Evolutionary conservation across 2,797 vertebrate genomes (phyloP).

Genomic region (Champsocephalus esox): DNA sequence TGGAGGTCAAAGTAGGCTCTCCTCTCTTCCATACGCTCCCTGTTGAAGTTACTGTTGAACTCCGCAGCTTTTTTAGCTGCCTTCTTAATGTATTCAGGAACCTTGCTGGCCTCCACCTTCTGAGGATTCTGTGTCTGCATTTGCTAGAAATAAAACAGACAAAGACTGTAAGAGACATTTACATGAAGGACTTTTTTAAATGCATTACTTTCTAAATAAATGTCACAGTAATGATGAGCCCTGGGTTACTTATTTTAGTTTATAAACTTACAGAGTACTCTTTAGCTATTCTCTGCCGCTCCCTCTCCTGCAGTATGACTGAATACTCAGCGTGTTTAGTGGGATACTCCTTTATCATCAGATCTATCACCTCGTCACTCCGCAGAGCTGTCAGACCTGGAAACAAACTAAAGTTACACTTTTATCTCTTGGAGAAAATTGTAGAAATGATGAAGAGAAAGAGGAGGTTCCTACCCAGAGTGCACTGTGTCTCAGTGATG

Average conservation of each 20-base stretch:
- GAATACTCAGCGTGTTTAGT: conserved; percentile 97
- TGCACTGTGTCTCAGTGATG: conserved; percentile 98
- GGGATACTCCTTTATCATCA: conserved; percentile 99
- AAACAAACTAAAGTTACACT: conserved; percentile 27
- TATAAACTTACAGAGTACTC: conserved; percentile 93
- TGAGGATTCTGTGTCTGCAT: conserved; percentile 98
- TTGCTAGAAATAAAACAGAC: conserved; percentile 84
- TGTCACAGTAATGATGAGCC: background rate
- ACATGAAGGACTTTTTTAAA: background rate
- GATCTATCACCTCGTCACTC: conserved; percentile 98
- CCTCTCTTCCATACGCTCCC: conserved; percentile 98
- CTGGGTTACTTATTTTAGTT: background rate
- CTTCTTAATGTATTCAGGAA: conserved; percentile 99
- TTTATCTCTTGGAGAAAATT: too few relatives aligned
- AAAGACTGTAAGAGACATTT: background rate
- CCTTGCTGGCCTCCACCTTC: conserved; percentile 98
- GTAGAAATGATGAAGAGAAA: too few relatives aligned
- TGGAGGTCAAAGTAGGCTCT: conserved; percentile 99
- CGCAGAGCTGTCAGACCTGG: conserved; percentile 95
- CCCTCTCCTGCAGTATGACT: conserved; percentile 96
- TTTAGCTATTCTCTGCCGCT: conserved; percentile 96
- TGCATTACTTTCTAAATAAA: background rate
- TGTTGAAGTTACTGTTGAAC: conserved; percentile 97
- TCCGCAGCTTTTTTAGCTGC: conserved; percentile 98
- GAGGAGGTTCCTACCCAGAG: conserved; percentile 86